Evolutionary conservation across 2,888 invertebrate species (phyloP), one percentile per base, ranked within the genome.

Genomic region (Dendrolimus houi): DNA sequence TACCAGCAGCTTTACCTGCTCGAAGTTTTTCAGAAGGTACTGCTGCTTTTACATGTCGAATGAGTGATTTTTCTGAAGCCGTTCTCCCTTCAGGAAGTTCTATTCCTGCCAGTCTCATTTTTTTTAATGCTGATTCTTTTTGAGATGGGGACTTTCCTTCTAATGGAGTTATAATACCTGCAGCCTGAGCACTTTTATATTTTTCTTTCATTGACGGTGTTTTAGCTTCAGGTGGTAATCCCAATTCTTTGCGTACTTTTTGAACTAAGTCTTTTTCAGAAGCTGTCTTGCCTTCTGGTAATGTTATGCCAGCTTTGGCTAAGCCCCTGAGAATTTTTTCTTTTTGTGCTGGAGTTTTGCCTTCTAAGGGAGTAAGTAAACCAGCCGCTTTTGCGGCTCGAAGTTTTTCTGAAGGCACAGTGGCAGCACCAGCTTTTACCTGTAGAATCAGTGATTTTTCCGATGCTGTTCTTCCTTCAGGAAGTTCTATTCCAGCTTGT

Each of bases 111-210:
- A 58, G 59, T 1, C 62, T 63, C 53, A 63, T 54, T 17, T 54
- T 63, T 55, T 53, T 58, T 12, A 71, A 8, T 17, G 66, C 64
- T 52, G 62, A 62, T 64, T 71, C 68, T 58, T 70, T 72, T 59
- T 71, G 64, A 8, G 65, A 60, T 3, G 60, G 57, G 1, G 70
- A 57, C 62, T 76, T 74, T 0, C 72, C 77, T 65, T 74, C 75
- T 56, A 78, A 60, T 0, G 78, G 78, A 8, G 66, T 65, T 0
- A 76, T 58, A 0, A 73, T 40, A 9, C 75, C 76, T 52, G 67
- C 66, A 1, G 69, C 70, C 29, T 29, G 58, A 0, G 70, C 67
- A 60, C 66, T 65, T n/a, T 55, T 55, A 52, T 65, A 59, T 55
- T 58, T 66, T 47, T 62, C 60, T 62, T 64, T 70, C 12, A 57